Evolutionary conservation across 2,113 vertebrate species (phyloP), one percentile per base, ranked within the genome.

Genomic region (Odocoileus virginianus): DNA sequence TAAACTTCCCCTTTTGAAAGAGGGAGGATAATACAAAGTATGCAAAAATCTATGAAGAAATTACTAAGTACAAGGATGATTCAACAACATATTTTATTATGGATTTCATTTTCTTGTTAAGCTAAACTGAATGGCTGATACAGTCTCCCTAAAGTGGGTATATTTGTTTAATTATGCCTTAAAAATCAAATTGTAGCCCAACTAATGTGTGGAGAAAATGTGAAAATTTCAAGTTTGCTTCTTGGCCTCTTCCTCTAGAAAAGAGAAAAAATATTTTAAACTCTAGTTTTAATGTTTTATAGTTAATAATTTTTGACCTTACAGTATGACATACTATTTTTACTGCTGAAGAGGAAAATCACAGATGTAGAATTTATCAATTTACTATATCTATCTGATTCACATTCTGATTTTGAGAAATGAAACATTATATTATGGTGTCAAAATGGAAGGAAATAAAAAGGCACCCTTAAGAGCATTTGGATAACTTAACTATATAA

Each of bases 381-480:
- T 97, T 91, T 96, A 85, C 89, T 91, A 10, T 54, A 78, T 94
- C 94, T 96, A 78, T 94, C 94, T 78, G 45, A 97, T 97, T 97
- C 94, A 96, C 91, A 97, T 97, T 97, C 97, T 94, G 52, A 93
- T 97, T 98, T 81, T 97, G 36, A 98, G 83, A 97, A 97, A 97
- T 95, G 92, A 98, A 98, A 97, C 95, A 97, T 95, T 97, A 84
- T 82, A 98, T 97, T 97, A 97, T 94, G 36, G 87, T 98, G 96
- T 98, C 95, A 98, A 97, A 98, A 98, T 98, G 95, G 85, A 98
- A 96, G 64, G 94, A 98, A 97, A 97, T 97, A 95, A 98, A 98
- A 97, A 98, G 96, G 97, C 95, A 98, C 89, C 86, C 93, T 98
- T 98, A 95, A 97, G 95, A 97, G 91, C 97, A 98, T 97, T 98